Base-by-base conservation (phyloP, 2,113 vertebrate species). In the Physeter macrocephalus region DNA sequence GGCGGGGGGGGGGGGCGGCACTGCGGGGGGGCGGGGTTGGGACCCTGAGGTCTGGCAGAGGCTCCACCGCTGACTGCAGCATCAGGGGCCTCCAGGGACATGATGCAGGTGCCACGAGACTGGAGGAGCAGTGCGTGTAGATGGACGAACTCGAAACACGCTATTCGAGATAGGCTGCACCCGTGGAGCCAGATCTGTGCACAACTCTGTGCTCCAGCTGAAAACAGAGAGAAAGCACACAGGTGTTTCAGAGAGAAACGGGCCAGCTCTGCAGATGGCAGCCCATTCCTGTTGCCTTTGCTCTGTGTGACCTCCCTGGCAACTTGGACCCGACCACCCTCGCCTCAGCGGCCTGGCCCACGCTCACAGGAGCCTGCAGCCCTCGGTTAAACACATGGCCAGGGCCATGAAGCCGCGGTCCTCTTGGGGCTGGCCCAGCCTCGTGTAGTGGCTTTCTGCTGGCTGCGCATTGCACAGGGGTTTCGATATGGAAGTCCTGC, bases 271-370 rank as follows among this genome's bases (percentile, higher is more conserved):
- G 41, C 15, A 66, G 0, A 2, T 8, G 52, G 31, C 8, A 14
- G 64, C 25, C 61, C 5, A 0, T 27, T 66, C 36, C 27, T 1
- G 0, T 13, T 62, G 72, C 27, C 34, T 20, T 8, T 34, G 61
- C 12, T n/a, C 9, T 2, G 1, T 3, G 13, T 21, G 57, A 2
- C 43, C 34, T 36, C 8, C 18, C 2, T 5, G 21, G 41, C 1
- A 15, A 9, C 49, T 29, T 2, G 13, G 34, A 31, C 3, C 82
- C 0, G 2, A 5, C 43, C 1, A 0, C 15, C 41, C 1, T 80
- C 8, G 10, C 17, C 11, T 54, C 15, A 1, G 66, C 52, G 5
- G 62, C 64, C 43, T 23, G 3, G 46, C 77, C 64, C 6, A 3
- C 5, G 0, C 43, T 15, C 5, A 1, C 9, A 6, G 52, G 74